phyloP scores from a whole-genome alignment of 2,797 vertebrate genomes.

The Lindbergichthys nudifrons region DNA sequence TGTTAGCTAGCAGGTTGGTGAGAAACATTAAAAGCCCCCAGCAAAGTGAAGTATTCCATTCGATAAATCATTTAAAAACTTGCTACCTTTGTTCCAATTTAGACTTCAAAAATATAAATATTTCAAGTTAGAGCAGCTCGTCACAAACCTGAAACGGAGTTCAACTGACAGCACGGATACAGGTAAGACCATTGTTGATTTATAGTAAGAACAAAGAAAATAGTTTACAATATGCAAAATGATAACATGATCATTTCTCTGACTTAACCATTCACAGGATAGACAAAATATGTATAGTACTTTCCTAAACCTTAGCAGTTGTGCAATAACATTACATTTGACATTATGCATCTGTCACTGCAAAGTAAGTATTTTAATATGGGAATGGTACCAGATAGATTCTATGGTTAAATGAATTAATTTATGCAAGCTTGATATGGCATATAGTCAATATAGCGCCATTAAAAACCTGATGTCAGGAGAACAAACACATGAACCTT shows the following conservation, averaged over 20 bases:
- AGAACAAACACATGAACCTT: background rate
- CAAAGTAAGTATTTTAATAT: background rate
- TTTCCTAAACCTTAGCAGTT: background rate
- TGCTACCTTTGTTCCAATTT: constrained; percentile 21
- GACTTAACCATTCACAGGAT: background rate
- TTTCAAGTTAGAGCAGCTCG: constrained; percentile 83
- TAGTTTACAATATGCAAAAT: background rate
- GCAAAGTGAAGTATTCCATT: background rate
- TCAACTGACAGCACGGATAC: constrained; percentile 39
- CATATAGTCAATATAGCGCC: background rate
- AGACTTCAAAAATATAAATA: constrained; percentile 84
- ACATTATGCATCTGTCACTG: background rate
- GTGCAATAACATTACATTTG: background rate
- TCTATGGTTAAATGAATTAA: background rate
- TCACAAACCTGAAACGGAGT: constrained; percentile 67
- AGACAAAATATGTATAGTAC: background rate
- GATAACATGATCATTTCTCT: background rate
- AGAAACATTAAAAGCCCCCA: constrained; percentile 7
- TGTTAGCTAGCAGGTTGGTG: constrained; percentile 80
- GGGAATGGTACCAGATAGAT: background rate
- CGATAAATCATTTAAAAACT: constrained; percentile 4
- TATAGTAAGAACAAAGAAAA: background rate
- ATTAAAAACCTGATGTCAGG: background rate
- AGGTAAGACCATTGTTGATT: constrained; percentile 52
- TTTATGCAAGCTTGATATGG: background rate